Evolutionary conservation across 1,140 invertebrate species (phyloP), one percentile per base, ranked within the genome.

Genomic region (Sitophilus oryzae): DNA sequence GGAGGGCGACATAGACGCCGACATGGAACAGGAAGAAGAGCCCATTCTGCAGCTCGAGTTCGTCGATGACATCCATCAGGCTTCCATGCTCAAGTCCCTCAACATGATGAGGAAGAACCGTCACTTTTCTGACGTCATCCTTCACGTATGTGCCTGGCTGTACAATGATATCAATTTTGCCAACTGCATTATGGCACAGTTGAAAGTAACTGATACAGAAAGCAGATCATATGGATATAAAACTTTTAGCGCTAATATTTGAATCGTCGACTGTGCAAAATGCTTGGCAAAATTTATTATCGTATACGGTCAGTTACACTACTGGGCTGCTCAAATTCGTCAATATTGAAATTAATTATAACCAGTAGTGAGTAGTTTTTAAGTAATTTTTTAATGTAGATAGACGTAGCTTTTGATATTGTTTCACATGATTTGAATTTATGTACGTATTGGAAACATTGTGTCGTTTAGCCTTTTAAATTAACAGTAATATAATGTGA

Each of bases 61-160:
- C 65, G 66, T 72, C 20, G 82, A 80, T 62, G 76, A 77, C 25
- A 66, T 72, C 21, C 75, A 80, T 52, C 75, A 79, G 30, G 68
- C 73, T 6, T 71, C 74, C 53, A 81, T 81, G 59, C 76, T 88
- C 52, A 71, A 77, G 40, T 77, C 79, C 11, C 75, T 89, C 34
- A 85, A 88, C 72, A 84, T 79, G 73, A 82, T 91, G 77, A 74
- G 85, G 44, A 84, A 86, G 70, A 86, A 85, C 65, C 78, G 78
- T 46, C 82, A 87, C 63, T 87, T 89, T 72, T 91, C 85, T 74
- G 88, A 91, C 73, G 84, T 86, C 48, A 79, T 85, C 62, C 76
- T 91, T 59, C 82, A 87, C 68, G 85, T 88, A 68, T 79, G 78
- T 76, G 65, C 68, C 68, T 70, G 67, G 56, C 66, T 67, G 66